These are phyloP conservation scores for Columba janthina DNA, from an alignment of 2,113 vertebrate species.

Conservation along the genomic window DNA sequence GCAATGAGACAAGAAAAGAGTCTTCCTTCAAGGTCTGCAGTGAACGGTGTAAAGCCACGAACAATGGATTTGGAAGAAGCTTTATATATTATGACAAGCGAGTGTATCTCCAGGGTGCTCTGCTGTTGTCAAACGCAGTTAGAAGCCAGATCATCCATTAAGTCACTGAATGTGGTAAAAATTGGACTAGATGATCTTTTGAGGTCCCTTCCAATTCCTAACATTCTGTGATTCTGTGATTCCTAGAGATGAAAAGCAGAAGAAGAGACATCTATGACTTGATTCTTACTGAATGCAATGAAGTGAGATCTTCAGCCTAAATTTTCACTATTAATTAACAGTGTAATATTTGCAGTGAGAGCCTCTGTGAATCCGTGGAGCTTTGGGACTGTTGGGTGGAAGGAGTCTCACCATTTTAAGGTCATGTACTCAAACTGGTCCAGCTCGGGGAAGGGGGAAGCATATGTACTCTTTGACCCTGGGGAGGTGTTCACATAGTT, in stretches of 20 bases:
- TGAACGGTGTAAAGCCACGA: constrained; percentile 15
- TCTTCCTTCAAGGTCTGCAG: constrained; percentile 46
- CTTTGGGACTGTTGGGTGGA: neutral
- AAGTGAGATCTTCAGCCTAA: neutral
- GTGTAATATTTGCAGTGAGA: neutral
- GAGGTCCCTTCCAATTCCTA: too few relatives aligned
- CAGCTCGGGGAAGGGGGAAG: neutral
- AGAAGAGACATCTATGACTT: neutral
- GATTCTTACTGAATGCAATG: neutral
- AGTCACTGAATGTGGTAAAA: constrained; percentile 18
- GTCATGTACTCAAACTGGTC: neutral
- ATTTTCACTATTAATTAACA: constrained; percentile 24
- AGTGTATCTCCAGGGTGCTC: constrained; percentile 59
- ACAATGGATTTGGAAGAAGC: constrained; percentile 36
- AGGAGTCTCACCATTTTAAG: neutral
- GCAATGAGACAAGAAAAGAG: constrained; percentile 64
- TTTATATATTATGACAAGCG: constrained; percentile 65
- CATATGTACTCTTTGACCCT: neutral
- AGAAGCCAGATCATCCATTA: constrained; percentile 49
- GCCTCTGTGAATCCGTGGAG: neutral
- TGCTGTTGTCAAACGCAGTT: constrained; percentile 38
- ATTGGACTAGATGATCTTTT: neutral
- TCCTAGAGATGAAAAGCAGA: constrained; percentile 22
- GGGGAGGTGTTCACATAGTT: neutral
- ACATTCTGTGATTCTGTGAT: neutral